These are phyloP conservation scores for Colinus virginianus DNA, from an alignment of 2,113 vertebrate genomes.

Conservation along the genomic window DNA sequence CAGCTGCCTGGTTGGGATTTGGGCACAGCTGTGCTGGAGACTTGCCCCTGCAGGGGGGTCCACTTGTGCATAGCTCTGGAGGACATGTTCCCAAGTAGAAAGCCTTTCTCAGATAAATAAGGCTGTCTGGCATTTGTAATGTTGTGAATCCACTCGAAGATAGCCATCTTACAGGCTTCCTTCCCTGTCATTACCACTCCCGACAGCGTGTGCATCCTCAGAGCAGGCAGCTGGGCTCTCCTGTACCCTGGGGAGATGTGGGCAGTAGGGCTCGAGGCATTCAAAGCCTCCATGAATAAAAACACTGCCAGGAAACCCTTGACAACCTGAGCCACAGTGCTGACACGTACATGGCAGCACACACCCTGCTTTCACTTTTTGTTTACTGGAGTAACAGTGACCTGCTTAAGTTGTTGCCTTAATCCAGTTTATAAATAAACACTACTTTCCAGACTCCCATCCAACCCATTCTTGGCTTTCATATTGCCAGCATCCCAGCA, in stretches of 20 bases:
- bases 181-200: not conserved
- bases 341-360: not conserved
- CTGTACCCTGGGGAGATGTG: not conserved
- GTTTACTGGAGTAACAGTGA: not conserved
- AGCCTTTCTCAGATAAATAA: not conserved
- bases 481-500: rapidly evolving
- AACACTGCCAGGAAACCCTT: not conserved
- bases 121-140: not conserved
- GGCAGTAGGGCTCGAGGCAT: not conserved
- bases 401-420: not conserved
- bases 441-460: not conserved
- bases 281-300: not conserved
- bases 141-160: not conserved
- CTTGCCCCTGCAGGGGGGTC: not conserved
- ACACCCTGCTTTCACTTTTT: conserved; percentile 32
- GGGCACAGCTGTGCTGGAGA: not conserved
- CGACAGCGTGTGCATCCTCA: not conserved
- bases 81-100: not conserved
- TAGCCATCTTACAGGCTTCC: not conserved
- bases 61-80: not conserved
- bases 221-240: not conserved
- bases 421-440: not conserved
- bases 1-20: not conserved
- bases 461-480: not conserved
- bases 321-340: not conserved